Percentiles rank a stretch among this genome's conserved stretches.
phyloP scores from a whole-genome alignment of 2,888 invertebrate genomes.

The Julus scanicus region DNA sequence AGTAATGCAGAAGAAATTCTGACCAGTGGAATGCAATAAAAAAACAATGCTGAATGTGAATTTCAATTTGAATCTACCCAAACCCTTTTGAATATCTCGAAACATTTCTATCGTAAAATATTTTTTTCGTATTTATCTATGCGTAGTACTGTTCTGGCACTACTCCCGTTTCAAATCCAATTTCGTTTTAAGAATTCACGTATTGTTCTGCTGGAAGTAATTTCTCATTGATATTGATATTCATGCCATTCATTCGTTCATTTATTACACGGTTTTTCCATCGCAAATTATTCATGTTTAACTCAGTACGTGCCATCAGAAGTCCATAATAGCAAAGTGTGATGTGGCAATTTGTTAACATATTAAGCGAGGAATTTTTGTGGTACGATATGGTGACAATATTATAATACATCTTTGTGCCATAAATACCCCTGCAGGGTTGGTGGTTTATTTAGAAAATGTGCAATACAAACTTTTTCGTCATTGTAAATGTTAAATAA shows the following conservation, averaged over 20 bases:
- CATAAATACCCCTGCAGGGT: background rate
- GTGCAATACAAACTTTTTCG: too few species aligned
- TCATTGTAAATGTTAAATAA: too few species aligned
- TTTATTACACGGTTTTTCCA: background rate
- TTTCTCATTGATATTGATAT: background rate
- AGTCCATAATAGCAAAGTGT: background rate
- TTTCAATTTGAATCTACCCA: background rate
- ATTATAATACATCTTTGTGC: background rate
- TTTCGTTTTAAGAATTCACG: background rate
- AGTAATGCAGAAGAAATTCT: slow-evolving; percentile 19
- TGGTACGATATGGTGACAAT: too few species aligned
- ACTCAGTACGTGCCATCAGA: slow-evolving; percentile 2
- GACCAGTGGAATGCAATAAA: background rate
- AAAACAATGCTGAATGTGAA: slow-evolving; percentile 19
- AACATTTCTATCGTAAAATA: background rate
- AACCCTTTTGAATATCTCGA: slow-evolving; percentile 19
- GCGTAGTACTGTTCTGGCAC: slow-evolving; percentile 11
- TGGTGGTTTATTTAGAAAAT: background rate
- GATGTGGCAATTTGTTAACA: background rate
- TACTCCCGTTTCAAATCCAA: background rate
- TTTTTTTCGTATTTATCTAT: background rate
- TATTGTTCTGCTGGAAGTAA: background rate
- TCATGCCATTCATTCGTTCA: background rate
- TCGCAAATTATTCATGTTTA: slow-evolving; percentile 11
- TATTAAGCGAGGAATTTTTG: too few species aligned